phyloP scores from a whole-genome alignment of 2,113 vertebrate genomes.

The Tragelaphus strepsiceros region DNA sequence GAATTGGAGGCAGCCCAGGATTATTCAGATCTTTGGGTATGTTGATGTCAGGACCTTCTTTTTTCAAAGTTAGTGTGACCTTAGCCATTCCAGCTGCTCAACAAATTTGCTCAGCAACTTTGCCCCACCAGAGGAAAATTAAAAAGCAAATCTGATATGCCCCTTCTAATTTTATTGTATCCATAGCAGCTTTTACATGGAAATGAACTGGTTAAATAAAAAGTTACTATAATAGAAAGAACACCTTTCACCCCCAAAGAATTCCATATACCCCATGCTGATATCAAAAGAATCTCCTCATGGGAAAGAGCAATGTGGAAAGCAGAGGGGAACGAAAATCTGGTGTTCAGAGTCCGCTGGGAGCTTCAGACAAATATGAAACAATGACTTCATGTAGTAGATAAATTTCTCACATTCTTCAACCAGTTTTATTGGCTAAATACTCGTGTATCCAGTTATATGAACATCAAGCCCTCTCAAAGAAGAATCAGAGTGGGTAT shows the following conservation, averaged over 20 bases:
- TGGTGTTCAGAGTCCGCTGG: slow-evolving; percentile 59
- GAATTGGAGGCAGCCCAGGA: slow-evolving; percentile 58
- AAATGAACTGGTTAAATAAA: slow-evolving; percentile 66
- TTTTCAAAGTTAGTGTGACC: slow-evolving; percentile 60
- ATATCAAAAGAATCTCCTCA: slow-evolving; percentile 72
- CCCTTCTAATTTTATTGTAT: not conserved
- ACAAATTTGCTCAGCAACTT: slow-evolving; percentile 42
- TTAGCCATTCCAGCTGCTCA: slow-evolving; percentile 59
- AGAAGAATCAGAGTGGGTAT: not conserved
- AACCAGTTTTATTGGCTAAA: slow-evolving; percentile 59
- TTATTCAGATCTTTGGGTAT: slow-evolving; percentile 56
- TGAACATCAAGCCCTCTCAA: slow-evolving; percentile 7
- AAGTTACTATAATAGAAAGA: slow-evolving; percentile 59
- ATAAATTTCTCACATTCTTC: slow-evolving; percentile 73
- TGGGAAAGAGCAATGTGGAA: slow-evolving; percentile 68
- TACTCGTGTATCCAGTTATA: slow-evolving; percentile 32
- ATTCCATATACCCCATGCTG: slow-evolving; percentile 69
- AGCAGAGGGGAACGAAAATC: slow-evolving; percentile 58
- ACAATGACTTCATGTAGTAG: slow-evolving; percentile 71
- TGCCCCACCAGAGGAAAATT: not conserved
- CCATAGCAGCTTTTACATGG: not conserved
- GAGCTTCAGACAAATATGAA: slow-evolving; percentile 70
- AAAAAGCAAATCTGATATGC: not conserved
- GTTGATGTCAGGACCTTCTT: slow-evolving; percentile 64
- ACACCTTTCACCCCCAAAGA: slow-evolving; percentile 72